Evolutionary conservation across 2,113 vertebrate genomes (phyloP).

Genomic region (Sarotherodon lohbergeri): DNA sequence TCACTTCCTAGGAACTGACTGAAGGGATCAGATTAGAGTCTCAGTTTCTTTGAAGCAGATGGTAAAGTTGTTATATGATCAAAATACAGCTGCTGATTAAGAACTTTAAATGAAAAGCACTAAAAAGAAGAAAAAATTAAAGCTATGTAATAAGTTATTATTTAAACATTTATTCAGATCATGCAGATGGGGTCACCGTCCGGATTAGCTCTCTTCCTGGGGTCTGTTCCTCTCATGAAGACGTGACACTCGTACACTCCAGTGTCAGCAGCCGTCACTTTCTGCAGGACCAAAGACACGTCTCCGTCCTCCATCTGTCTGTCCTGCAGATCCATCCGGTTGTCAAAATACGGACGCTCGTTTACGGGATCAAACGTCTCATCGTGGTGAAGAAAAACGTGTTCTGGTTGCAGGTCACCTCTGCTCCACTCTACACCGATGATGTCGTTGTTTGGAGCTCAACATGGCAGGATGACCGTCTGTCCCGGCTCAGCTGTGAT

Average conservation of each 20-base stretch:
- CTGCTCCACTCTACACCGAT: not conserved
- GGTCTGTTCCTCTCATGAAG: not conserved
- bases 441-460: not conserved
- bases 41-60: too few species aligned
- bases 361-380: not conserved
- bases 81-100: too few species aligned
- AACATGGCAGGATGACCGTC: rapidly evolving
- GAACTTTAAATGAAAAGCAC: too few species aligned
- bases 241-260: not conserved
- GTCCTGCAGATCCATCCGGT: not conserved
- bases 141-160: too few species aligned
- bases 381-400: not conserved
- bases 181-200: not conserved
- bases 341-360: not conserved
- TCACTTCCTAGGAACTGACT: too few species aligned
- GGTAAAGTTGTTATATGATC: too few species aligned
- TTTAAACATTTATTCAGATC: too few species aligned
- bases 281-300: rapidly evolving
- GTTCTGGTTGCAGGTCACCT: rapidly evolving
- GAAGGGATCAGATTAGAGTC: too few species aligned
- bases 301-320: not conserved
- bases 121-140: too few species aligned
- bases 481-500: rapidly evolving
- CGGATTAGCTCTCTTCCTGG: not conserved
- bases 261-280: not conserved